Evolutionary conservation across 2,888 invertebrate species (phyloP).

Genomic region (Athetis lepigone): DNA sequence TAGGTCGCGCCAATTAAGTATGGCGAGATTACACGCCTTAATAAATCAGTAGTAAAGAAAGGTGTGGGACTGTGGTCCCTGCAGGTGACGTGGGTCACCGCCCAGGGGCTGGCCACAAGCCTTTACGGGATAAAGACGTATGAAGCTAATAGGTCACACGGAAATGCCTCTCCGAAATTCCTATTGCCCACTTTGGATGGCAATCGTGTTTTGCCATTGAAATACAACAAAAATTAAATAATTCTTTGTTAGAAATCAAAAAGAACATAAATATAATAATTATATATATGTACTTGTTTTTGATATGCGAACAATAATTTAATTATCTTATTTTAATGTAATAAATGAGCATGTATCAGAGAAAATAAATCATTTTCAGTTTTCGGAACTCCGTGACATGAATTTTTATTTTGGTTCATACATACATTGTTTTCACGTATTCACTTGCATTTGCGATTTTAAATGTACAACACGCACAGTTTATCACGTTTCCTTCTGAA

Average conservation of each 20-base stretch:
- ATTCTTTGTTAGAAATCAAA: no score
- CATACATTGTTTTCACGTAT: no score
- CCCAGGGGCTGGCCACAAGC: neutral
- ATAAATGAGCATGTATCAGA: no score
- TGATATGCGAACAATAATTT: no score
- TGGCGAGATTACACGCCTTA: neutral
- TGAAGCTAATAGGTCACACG: constrained; percentile 1
- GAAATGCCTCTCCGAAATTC: neutral
- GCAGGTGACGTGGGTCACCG: constrained; percentile 13
- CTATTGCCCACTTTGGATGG: neutral
- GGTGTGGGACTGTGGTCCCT: constrained; percentile 1
- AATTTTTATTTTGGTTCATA: no score
- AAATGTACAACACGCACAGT: constrained; percentile 17
- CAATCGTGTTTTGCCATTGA: neutral
- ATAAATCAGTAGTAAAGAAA: constrained; percentile 2
- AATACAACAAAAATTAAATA: no score
- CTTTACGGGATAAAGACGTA: constrained; percentile 1
- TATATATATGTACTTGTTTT: no score
- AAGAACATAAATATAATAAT: no score
- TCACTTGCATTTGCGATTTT: constrained; percentile 8
- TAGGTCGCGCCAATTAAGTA: neutral
- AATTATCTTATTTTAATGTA: no score
- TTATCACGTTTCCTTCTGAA: constrained; percentile 32
- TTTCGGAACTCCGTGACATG: neutral
- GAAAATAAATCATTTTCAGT: no score